Evolutionary conservation across 2,797 vertebrate species (phyloP).

Genomic region (Echiichthys vipera): DNA sequence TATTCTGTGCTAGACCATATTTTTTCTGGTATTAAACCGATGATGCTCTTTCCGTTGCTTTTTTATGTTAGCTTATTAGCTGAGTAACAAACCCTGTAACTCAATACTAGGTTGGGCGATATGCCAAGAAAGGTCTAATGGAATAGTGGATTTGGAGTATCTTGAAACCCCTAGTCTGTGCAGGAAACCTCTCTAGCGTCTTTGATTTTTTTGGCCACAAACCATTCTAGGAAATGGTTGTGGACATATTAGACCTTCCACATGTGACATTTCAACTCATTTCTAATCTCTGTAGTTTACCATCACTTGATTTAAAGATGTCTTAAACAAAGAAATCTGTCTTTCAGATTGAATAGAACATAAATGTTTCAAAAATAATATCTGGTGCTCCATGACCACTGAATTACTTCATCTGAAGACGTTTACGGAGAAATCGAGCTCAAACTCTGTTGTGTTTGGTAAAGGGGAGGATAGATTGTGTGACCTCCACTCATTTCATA

Average conservation of each 20-base stretch:
- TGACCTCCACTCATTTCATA: too few relatives aligned
- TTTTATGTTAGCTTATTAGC: not conserved
- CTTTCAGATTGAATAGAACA: not conserved
- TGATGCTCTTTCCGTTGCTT: not conserved
- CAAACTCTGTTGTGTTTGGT: not conserved
- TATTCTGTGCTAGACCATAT: not conserved
- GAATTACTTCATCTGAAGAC: not conserved
- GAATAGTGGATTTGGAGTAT: too few relatives aligned
- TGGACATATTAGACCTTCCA: conserved; percentile 11
- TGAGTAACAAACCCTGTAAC: not conserved
- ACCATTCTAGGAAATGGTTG: not conserved
- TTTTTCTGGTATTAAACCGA: not conserved
- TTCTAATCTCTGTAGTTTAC: conserved; percentile 15
- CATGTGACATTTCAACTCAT: conserved; percentile 24
- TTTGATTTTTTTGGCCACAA: not conserved
- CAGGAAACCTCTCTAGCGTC: not conserved
- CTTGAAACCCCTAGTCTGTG: too few relatives aligned
- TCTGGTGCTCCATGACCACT: not conserved
- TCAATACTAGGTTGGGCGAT: too few relatives aligned
- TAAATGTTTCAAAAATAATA: not conserved
- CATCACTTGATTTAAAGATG: conserved; percentile 15
- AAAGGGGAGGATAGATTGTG: too few relatives aligned
- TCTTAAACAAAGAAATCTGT: not conserved
- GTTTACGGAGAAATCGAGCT: not conserved
- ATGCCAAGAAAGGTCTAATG: too few relatives aligned